A percentile compares a stretch with the other conserved stretches of the same genome.
phyloP scores from a whole-genome alignment of 2,888 invertebrate genomes.

The Melieria picta region DNA sequence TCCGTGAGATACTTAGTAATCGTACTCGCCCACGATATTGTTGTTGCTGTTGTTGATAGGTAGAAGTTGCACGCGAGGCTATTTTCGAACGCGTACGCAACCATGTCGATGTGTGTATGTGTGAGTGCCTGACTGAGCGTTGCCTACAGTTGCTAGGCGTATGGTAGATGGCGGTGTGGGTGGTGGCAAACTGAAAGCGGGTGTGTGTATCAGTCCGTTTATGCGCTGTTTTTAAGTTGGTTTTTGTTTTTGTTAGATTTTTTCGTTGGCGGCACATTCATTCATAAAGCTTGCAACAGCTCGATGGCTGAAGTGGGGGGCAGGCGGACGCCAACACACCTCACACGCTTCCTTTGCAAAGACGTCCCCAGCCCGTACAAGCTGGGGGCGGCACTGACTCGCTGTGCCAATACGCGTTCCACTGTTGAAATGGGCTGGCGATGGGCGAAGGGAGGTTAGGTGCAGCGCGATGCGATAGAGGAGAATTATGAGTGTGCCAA shows the following conservation, averaged over 20 bases:
- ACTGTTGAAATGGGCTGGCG: neutral
- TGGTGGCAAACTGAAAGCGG: too few species aligned
- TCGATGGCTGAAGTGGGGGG: neutral
- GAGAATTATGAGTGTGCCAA: neutral
- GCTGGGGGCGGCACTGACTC: neutral
- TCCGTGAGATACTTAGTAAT: too few species aligned
- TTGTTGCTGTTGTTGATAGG: slow-evolving; percentile 27
- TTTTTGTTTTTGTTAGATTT: slow-evolving; percentile 10
- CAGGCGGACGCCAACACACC: neutral
- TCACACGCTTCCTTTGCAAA: neutral
- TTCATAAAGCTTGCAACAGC: slow-evolving; percentile 20
- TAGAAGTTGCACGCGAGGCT: slow-evolving; percentile 28
- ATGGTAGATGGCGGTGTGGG: too few species aligned
- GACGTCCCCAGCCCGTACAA: neutral
- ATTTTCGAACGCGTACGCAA: slow-evolving; percentile 15
- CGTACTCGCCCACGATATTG: too few species aligned
- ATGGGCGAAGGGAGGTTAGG: neutral
- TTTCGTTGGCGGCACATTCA: slow-evolving; percentile 11
- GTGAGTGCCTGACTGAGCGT: neutral
- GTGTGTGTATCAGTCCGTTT: neutral
- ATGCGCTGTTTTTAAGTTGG: neutral
- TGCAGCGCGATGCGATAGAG: neutral
- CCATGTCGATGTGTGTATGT: slow-evolving; percentile 7
- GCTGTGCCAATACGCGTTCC: neutral
- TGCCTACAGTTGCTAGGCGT: too few species aligned